Percentiles rank a stretch among this genome's conserved stretches.
phyloP scores from a whole-genome alignment of 2,888 invertebrate genomes.

The Drosophila villosipedis region DNA sequence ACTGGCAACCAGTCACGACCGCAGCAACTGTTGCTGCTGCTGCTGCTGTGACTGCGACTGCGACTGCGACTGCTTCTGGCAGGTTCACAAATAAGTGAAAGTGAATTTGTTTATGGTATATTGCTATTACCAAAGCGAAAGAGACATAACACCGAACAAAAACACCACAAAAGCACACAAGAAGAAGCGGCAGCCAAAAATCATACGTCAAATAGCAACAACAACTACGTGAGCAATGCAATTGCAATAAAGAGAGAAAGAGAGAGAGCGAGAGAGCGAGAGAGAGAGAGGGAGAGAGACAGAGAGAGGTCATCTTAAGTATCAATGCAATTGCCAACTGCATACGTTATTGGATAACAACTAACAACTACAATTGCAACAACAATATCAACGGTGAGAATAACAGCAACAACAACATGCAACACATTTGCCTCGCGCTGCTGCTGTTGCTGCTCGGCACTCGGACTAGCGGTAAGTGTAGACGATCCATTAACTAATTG shows the following conservation, averaged over 20 bases:
- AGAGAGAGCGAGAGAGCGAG: not conserved
- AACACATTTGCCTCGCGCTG: conserved; percentile 39
- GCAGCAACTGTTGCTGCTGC: conserved; percentile 27
- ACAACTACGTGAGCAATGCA: conserved; percentile 23
- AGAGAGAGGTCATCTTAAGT: conserved; percentile 5
- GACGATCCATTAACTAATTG: conserved; percentile 65
- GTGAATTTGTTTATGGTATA: conserved; percentile 78
- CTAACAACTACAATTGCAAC: conserved; percentile 19
- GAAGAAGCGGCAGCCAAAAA: conserved; percentile 14
- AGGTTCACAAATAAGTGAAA: conserved; percentile 78
- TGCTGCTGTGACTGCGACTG: conserved; percentile 8
- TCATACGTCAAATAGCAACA: not conserved
- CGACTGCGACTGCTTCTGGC: conserved; percentile 31
- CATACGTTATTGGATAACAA: conserved; percentile 26
- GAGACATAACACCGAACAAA: conserved; percentile 57
- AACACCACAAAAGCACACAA: conserved; percentile 13
- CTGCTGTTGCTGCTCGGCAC: conserved; percentile 33
- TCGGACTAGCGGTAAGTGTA: conserved; percentile 50
- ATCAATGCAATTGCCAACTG: conserved; percentile 30
- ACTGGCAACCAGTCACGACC: conserved; percentile 53
- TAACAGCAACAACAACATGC: conserved; percentile 33
- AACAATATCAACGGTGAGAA: conserved; percentile 1
- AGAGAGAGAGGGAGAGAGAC: not conserved
- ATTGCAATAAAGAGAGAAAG: conserved; percentile 9
- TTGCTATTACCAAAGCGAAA: conserved; percentile 75